Evolutionary conservation across 2,797 vertebrate genomes (phyloP), one percentile per base, ranked within the genome.

Genomic region (Cyprinella venusta): DNA sequence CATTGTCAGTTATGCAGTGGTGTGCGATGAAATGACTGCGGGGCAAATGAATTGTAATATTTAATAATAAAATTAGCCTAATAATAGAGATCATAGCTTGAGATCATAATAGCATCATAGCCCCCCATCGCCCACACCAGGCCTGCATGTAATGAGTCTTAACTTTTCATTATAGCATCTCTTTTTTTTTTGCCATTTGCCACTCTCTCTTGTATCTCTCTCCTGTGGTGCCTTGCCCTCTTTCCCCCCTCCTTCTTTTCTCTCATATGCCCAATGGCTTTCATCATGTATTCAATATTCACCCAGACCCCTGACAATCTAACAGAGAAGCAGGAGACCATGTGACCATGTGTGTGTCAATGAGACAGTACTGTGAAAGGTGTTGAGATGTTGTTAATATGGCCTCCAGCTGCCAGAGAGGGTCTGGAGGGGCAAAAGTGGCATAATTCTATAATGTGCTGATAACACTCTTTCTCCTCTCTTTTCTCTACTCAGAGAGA

Each of bases 371-470:
- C 54, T 78, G 56, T 63, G 42, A 83, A 59, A 83, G 75, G 82
- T 71, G 75, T 71, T 78, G 67, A 78, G 82, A 64, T 83, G 76
- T 64, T 71, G 82, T 83, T 78, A 83, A 83, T 71, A 83, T 78
- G 82, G 82, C 82, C 75, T 83, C 82, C 82, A 83, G 82, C 82
- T 77, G 75, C 82, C 67, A 78, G 75, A 83, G 82, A 83, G 75
- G 75, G 82, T 83, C 82, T 83, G 50, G 75, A 52, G 82, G 82
- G 75, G 82, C 82, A 83, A 83, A 83, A 83, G 82, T 83, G 82
- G 30, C 82, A 78, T 83, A 83, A 83, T 83, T 83, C 82, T 63
- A 76, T 83, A 83, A 83, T 83, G 82, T 83, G 75, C 82, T 83
- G 82, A 83, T 78, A 61, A 78, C 82, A 77, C 79, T 80, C 75